Evolutionary conservation across 2,888 invertebrate genomes (phyloP), one percentile per base, ranked within the genome.

Genomic region (Gandaritis pyraliata): DNA sequence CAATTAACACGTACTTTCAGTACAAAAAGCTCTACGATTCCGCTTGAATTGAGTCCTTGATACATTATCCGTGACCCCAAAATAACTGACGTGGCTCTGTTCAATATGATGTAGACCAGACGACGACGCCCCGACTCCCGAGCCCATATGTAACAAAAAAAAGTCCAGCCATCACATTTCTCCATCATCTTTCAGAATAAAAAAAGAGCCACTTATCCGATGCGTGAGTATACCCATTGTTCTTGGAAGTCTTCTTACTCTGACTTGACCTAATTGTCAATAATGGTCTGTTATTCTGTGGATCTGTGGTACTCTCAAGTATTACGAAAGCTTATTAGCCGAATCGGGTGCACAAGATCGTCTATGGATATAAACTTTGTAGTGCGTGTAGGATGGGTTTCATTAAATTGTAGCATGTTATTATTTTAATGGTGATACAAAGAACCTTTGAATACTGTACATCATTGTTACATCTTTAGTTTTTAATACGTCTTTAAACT

Each of bases 181-280:
- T 61, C 79, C 82, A 83, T 83, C 85, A 82, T 85, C 84, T 87
- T 80, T 86, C 84, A 77, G 81, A 82, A 81, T 65, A 82, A 84
- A 88, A 87, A 90, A 87, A 90, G 90, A 90, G 85, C 82, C 85
- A 85, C 85, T 87, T 81, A 81, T 80, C 77, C 69, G 78, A 85
- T 82, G 87, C 87, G 85, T 90, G 88, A 87, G 87, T 88, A 85
- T 77, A 74, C 68, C 81, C 88, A 89, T 90, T 90, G 89, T 91
- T 90, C 90, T 89, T 82, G 78, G 85, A 86, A 88, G 80, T 85
- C 82, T 86, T 81, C 89, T 81, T 87, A 83, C 84, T 84, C 83
- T 78, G 85, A 76, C 85, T 85, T 92, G 90, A 90, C 91, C 91
- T 86, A 90, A 90, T 92, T 92, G 88, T 87, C 88, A 87, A 90